Evolutionary conservation across 2,797 vertebrate species (phyloP), one percentile per base, ranked within the genome.

Genomic region (Bradypus variegatus): DNA sequence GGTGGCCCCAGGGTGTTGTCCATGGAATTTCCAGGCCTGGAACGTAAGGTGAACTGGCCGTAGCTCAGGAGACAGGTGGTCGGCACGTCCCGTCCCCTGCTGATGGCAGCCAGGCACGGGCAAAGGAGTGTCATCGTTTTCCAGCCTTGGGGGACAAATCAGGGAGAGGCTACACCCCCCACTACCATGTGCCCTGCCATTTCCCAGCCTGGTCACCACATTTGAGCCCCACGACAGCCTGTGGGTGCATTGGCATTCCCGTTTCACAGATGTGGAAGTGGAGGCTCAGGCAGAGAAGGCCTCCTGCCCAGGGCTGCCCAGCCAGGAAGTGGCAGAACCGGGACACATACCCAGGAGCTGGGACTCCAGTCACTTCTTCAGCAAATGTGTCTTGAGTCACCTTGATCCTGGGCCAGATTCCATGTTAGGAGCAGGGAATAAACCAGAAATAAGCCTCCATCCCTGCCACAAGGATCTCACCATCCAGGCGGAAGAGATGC

Each of bases 211-310:
- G n/a, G n/a, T n/a, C n/a, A n/a, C n/a, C n/a, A n/a, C n/a, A n/a
- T 1, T 29, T 16, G 50, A 85, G 8, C 53, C 75, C 60, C 60
- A 14, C 10, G 2, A 29, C 29, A 48, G n/a, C 6, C n/a, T 2
- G 2, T 25, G 45, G n/a, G 38, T 9, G 11, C 53, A 7, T 11
- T 75, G 10, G 2, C 19, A 0, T 5, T 31, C n/a, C 13, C 19
- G 27, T 11, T 25, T 29, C 25, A 9, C 0, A 23, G n/a, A 31
- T 0, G 10, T 48, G 6, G 38, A 50, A 7, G 9, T 0, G 0
- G 72, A 45, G 27, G 21, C 13, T 60, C 33, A 1, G n/a, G 58
- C 38, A 80, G 19, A 15, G 31, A 29, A 8, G 64, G 41, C 9
- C 45, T 2, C 70, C 73, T n/a, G 62, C n/a, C 25, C 12, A 5